Evolutionary conservation across 2,797 vertebrate species (phyloP), one percentile per base, ranked within the genome.

Genomic region (Octomys mimax): DNA sequence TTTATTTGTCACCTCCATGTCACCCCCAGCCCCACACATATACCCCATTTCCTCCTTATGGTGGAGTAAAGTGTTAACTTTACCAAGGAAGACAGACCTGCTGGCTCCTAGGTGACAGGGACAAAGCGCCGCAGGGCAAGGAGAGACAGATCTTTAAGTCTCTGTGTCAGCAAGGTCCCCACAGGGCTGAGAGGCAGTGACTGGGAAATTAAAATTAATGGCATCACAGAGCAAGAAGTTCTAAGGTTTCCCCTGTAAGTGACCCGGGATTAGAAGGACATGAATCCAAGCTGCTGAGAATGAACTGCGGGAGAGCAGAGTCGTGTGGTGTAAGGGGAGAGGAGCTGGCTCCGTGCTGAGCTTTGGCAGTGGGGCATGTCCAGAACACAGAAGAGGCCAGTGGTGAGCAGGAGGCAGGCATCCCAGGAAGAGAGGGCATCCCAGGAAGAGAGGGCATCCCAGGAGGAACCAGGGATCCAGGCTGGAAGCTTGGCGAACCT

Each of bases 351-450:
- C n/a, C 0, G 19, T 0, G 26, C 33, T 46, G 42, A 31, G n/a
- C 71, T 54, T 11, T 26, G 28, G 87, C 28, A 33, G 7, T 24
- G 11, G 36, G 31, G n/a, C 19, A 2, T 6, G 59, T 21, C 28
- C 49, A 18, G 52, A 77, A 33, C 33, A n/a, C 28, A 42, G 42
- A 54, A 24, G 21, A 24, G 26, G 39, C 68, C 31, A 7, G 52
- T 33, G 36, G 28, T 2, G 2, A 31, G 68, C 59, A 5, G 33
- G 39, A 2, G 7, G 21, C 46, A 28, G 39, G 12, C 0, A 0
- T 22, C 64, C 80, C 36, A 0, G 31, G 39, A 59, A 9, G 64
- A 89, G 73, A 81, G 87, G 18, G 36, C 4, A 12, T 33, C 28
- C 2, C 42, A 0, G 31, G 39, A 59, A 9, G 64, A 89, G 73